Evolutionary conservation across 2,797 vertebrate species (phyloP).

Genomic region (Parauchenoglanis ngamensis): DNA sequence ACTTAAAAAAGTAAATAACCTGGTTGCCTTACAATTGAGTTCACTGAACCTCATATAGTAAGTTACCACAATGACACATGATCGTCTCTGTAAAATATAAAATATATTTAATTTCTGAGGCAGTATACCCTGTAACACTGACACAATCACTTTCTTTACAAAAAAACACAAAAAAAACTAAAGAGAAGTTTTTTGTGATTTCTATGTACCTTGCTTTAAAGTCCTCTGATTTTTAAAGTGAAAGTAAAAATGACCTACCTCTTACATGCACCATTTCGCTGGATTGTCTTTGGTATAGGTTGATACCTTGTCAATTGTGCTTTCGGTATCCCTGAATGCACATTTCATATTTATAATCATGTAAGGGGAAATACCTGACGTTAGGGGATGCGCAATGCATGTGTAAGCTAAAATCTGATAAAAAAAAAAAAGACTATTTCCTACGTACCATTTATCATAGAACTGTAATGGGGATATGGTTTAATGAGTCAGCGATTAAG

Average conservation of each 20-base stretch:
- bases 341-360: constrained; percentile 29
- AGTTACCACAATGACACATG: too few species aligned
- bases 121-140: too few species aligned
- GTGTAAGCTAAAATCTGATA: background rate
- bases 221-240: background rate
- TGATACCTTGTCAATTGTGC: background rate
- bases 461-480: background rate
- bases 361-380: background rate
- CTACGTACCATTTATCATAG: constrained; percentile 2
- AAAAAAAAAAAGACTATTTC: background rate
- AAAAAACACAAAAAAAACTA: background rate
- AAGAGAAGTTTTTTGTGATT: background rate
- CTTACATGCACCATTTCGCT: background rate
- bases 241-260: constrained; percentile 17
- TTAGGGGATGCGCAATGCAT: background rate
- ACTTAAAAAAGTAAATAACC: too few species aligned
- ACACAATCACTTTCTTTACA: background rate
- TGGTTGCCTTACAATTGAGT: too few species aligned
- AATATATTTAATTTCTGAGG: too few species aligned
- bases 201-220: background rate
- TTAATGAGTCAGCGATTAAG: constrained; percentile 1
- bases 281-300: background rate
- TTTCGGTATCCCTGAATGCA: background rate
- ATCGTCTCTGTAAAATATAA: too few species aligned
- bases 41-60: too few species aligned